These are phyloP conservation scores for Dendrocincla tyrannina DNA, from an alignment of 2,797 vertebrate genomes.

Conservation along the genomic window DNA sequence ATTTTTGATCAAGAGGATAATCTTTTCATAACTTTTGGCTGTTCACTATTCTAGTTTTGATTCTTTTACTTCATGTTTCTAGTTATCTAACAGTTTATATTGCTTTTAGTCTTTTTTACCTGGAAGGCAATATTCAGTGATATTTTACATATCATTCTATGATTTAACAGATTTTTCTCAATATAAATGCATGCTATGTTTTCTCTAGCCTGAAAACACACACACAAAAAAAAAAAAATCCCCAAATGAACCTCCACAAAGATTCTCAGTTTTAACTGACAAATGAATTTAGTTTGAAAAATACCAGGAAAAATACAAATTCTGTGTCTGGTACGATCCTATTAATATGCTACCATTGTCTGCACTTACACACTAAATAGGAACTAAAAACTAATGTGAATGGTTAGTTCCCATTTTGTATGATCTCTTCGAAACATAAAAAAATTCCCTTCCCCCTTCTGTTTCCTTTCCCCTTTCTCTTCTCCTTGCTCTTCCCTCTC, in stretches of 20 bases:
- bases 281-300: neutral
- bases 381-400: neutral
- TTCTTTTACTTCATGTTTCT: neutral
- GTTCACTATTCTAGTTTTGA: neutral
- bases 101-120: neutral
- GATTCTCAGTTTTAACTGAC: neutral
- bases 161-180: neutral
- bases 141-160: neutral
- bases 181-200: neutral
- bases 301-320: neutral
- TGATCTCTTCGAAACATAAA: neutral
- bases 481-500: neutral
- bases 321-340: neutral
- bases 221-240: neutral
- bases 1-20: neutral
- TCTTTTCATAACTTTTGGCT: neutral
- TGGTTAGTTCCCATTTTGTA: neutral
- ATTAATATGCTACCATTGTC: neutral
- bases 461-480: neutral
- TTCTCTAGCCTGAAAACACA: neutral
- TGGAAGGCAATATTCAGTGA: neutral
- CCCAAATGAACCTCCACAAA: neutral
- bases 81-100: neutral
- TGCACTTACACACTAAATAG: neutral
- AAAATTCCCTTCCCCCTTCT: neutral